Base-by-base conservation (phyloP, 2,113 vertebrate species). In the Daphoenositta chrysoptera region DNA sequence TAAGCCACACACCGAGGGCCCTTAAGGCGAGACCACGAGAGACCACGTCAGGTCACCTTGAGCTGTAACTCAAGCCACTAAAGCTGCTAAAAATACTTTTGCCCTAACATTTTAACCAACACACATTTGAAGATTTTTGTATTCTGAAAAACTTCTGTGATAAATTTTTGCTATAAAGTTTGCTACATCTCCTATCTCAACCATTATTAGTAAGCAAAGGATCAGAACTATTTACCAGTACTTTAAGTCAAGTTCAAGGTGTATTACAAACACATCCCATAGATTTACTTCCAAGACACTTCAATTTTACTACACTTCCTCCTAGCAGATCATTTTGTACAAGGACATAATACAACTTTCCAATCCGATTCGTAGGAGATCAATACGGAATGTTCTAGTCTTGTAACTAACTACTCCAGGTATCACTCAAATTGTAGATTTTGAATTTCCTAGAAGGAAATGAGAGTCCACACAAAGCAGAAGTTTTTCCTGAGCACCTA, bases 1-100 rank as follows among this genome's bases (percentile, higher is more conserved):
- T 21, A 40, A 50, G 10, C 39, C 7, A 7, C 56, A 63, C 23
- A 45, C 8, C 70, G 35, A 66, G 54, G 35, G 33, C 54, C 48
- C 6, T 0, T 13, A 15, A 44, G n/a, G 68, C 9, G 13, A 47
- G 18, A 50, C 16, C 30, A 28, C 0, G 1, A 73, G 45, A 42
- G 1, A 54, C 35, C 47, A 63, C 66, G 42, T 61, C 83, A 48
- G 3, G 0, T 47, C 69, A 79, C 31, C 22, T 57, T 40, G 51
- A 57, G 39, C 44, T 48, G 37, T 22, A 84, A 73, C 23, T 63
- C 33, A 73, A 47, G 42, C 19, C 30, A 82, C 23, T 75, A 30
- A 78, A 79, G 21, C 15, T 2, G 5, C 68, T 31, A 35, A 90
- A 94, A 40, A n/a, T 9, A 63, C 20, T 65, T 73, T 28, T 48